Conservation (phyloP, 2,888 invertebrate species). For the Portevinia maculata region DNA sequence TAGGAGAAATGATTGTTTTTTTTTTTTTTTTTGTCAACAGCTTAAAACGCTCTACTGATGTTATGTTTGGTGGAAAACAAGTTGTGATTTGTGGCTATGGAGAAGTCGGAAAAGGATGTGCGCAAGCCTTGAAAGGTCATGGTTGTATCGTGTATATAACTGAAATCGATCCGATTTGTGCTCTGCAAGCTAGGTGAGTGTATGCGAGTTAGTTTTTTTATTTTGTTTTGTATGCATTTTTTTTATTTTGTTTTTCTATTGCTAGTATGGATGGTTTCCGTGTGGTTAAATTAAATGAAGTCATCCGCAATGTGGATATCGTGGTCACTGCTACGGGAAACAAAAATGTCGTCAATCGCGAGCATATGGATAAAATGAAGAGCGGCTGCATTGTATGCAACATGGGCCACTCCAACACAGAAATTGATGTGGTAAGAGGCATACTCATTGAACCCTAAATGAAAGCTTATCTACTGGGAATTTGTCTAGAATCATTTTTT, state of each 20-base stretch:
- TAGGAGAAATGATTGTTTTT: too few species aligned
- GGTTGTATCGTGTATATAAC: slow-evolving; percentile 95
- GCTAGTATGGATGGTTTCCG: slow-evolving; percentile 95
- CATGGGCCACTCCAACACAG: slow-evolving; percentile 98
- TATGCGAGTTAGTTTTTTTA: neutral
- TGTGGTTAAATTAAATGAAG: slow-evolving; percentile 97
- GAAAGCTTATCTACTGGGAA: neutral
- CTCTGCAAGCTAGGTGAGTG: slow-evolving; percentile 93
- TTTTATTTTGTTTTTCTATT: neutral
- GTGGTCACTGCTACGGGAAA: slow-evolving; percentile 99
- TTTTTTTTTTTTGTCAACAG: slow-evolving; percentile 77
- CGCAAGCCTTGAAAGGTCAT: slow-evolving; percentile 96
- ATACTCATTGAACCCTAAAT: too few species aligned
- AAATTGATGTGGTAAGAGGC: slow-evolving; percentile 92
- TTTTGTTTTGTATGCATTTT: neutral
- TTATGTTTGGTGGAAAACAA: slow-evolving; percentile 99
- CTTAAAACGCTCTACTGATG: slow-evolving; percentile 86
- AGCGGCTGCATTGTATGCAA: slow-evolving; percentile 97
- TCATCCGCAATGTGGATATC: slow-evolving; percentile 95
- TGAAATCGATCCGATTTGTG: slow-evolving; percentile 99
- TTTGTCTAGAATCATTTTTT: neutral
- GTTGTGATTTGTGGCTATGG: slow-evolving; percentile 98
- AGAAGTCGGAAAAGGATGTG: slow-evolving; percentile 98
- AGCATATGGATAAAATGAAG: slow-evolving; percentile 98
- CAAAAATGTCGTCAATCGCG: slow-evolving; percentile 96